Evolutionary conservation across 2,888 invertebrate species (phyloP).

Genomic region (Criorhina ranunculi): DNA sequence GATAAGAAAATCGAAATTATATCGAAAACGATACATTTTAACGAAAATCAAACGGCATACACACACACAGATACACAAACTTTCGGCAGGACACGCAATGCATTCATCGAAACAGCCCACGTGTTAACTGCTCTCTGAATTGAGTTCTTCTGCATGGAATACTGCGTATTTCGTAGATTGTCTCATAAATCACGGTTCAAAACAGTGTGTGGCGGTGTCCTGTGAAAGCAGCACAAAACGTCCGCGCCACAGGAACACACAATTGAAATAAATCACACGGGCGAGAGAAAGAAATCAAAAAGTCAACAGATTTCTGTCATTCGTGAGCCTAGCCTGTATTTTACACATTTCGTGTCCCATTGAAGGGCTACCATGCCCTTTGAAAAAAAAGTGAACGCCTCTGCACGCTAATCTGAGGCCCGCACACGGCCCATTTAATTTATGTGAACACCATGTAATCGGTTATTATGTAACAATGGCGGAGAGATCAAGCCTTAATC

Average conservation of each 20-base stretch:
- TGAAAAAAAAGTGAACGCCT: slow-evolving; percentile 30
- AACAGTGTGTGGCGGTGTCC: slow-evolving; percentile 14
- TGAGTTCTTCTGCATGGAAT: slow-evolving; percentile 29
- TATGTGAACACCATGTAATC: slow-evolving; percentile 63
- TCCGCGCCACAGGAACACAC: slow-evolving; percentile 41
- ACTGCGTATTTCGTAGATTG: slow-evolving; percentile 17
- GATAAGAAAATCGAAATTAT: slow-evolving; percentile 50
- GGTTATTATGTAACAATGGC: slow-evolving; percentile 64
- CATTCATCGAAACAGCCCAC: slow-evolving; percentile 43
- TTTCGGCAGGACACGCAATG: slow-evolving; percentile 69
- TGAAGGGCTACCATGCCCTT: slow-evolving; percentile 52
- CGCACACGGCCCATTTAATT: slow-evolving; percentile 49
- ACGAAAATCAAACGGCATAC: slow-evolving; percentile 51
- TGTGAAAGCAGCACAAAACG: slow-evolving; percentile 31
- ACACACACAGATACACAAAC: no score
- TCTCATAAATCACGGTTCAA: slow-evolving; percentile 64
- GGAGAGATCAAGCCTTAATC: slow-evolving; percentile 43
- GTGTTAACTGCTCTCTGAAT: slow-evolving; percentile 57
- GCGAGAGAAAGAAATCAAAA: slow-evolving; percentile 65
- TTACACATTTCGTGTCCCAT: slow-evolving; percentile 47
- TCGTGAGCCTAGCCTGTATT: slow-evolving; percentile 37
- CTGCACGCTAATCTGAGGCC: slow-evolving; percentile 42
- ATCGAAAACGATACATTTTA: slow-evolving; percentile 67
- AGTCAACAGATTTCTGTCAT: slow-evolving; percentile 72
- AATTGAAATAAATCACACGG: slow-evolving; percentile 63